Evolutionary conservation across 2,888 invertebrate species (phyloP).

Genomic region (Melolontha melolontha): DNA sequence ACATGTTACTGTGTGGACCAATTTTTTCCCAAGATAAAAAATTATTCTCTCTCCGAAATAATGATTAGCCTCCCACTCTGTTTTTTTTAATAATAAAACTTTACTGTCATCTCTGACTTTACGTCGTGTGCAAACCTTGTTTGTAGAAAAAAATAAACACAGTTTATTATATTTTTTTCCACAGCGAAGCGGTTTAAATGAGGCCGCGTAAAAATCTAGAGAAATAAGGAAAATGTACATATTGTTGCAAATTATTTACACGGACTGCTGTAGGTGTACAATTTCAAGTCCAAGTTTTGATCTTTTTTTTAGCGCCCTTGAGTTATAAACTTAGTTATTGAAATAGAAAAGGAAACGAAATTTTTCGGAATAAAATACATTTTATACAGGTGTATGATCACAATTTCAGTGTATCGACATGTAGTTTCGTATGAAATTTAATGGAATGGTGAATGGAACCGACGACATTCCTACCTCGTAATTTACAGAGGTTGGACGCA

Average conservation of each 20-base stretch:
- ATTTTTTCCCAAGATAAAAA: too few relatives aligned
- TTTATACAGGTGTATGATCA: conserved; percentile 46
- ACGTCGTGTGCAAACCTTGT: conserved; percentile 8
- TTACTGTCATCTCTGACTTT: conserved; percentile 23
- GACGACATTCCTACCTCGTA: conserved; percentile 59
- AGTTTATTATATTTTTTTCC: conserved; percentile 28
- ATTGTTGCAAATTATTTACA: conserved; percentile 20
- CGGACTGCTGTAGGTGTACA: neutral
- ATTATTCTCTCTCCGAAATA: neutral
- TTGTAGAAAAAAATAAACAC: conserved; percentile 15
- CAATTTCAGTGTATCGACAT: conserved; percentile 38
- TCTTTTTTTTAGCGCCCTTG: conserved; percentile 12
- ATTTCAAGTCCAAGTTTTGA: neutral
- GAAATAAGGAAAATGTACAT: conserved; percentile 9
- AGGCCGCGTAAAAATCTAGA: conserved; percentile 25
- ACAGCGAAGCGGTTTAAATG: neutral
- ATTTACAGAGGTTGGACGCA: conserved; percentile 57
- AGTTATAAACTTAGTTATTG: conserved; percentile 30
- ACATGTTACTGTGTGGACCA: too few relatives aligned
- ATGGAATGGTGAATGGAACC: conserved; percentile 58
- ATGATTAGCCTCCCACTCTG: neutral
- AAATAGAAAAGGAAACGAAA: conserved; percentile 40
- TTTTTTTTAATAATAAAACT: conserved; percentile 24
- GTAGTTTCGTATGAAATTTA: conserved; percentile 52
- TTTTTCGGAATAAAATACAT: conserved; percentile 42